Evolutionary conservation across 1,140 invertebrate genomes (phyloP).

Genomic region (Glossosoma conforme): DNA sequence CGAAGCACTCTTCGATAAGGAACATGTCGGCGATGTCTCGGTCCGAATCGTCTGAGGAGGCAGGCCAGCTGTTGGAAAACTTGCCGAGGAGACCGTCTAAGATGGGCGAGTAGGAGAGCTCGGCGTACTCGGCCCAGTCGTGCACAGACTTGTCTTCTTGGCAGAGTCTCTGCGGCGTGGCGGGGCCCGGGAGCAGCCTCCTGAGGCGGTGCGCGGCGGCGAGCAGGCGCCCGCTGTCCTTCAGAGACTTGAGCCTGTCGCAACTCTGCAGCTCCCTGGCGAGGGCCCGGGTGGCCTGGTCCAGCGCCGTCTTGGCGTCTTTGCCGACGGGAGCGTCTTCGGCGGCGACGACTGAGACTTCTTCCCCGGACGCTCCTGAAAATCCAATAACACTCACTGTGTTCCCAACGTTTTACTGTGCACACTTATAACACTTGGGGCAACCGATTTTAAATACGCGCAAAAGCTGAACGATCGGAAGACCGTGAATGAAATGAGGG

Average conservation of each 20-base stretch:
- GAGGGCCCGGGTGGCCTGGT: background rate
- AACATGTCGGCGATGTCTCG: constrained; percentile 42
- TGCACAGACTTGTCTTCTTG: constrained; percentile 30
- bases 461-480: too few species aligned
- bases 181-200: constrained; percentile 53
- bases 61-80: constrained; percentile 53
- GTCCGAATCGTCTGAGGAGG: constrained; percentile 38
- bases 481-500: too few species aligned
- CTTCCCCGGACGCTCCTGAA: constrained; percentile 33
- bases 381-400: constrained; percentile 34
- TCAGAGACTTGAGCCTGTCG: constrained; percentile 41
- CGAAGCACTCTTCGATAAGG: constrained; percentile 49
- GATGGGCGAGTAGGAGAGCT: constrained; percentile 41
- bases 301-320: constrained; percentile 2
- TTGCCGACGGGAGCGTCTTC: constrained; percentile 7
- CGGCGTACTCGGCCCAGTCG: constrained; percentile 41
- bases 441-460: background rate
- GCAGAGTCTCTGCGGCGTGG: constrained; percentile 57
- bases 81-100: constrained; percentile 43
- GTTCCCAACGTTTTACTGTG: constrained; percentile 22
- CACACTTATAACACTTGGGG: constrained; percentile 12
- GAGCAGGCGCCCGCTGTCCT: constrained; percentile 39
- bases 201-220: constrained; percentile 56
- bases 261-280: constrained; percentile 35
- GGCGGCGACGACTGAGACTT: constrained; percentile 1